phyloP scores from a whole-genome alignment of 2,113 vertebrate genomes.

The Microtus oregoni region DNA sequence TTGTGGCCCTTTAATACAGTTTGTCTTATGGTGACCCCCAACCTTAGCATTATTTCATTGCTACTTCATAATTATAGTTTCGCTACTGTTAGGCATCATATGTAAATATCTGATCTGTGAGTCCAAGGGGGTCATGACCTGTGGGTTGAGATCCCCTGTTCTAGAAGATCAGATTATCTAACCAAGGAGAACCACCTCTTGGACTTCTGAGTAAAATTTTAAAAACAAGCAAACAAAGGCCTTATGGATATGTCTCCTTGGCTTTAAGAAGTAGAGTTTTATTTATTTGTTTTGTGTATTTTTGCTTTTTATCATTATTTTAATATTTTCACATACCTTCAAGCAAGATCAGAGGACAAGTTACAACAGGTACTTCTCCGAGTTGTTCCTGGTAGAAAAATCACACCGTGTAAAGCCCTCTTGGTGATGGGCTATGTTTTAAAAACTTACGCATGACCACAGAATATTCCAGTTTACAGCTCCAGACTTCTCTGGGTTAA shows the following conservation, averaged over 20 bases:
- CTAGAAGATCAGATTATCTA: slow-evolving; percentile 81
- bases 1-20: not conserved
- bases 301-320: slow-evolving; percentile 50
- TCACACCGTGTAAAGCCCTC: slow-evolving; percentile 1
- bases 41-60: not conserved
- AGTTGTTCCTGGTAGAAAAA: slow-evolving; percentile 66
- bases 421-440: not conserved
- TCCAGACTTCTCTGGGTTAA: not conserved
- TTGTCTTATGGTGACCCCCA: not conserved
- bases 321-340: slow-evolving; percentile 60
- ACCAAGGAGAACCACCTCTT: slow-evolving; percentile 70
- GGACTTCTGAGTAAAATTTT: slow-evolving; percentile 54
- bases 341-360: slow-evolving; percentile 63
- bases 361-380: slow-evolving; percentile 52
- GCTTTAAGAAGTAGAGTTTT: slow-evolving; percentile 64
- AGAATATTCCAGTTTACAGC: not conserved
- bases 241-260: slow-evolving; percentile 77
- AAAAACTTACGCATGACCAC: slow-evolving; percentile 37
- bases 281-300: not conserved
- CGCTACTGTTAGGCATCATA: not conserved
- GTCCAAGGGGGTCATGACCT: not conserved
- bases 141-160: not conserved
- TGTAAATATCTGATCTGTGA: not conserved
- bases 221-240: not conserved
- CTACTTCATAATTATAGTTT: not conserved